A percentile compares a stretch with the other conserved stretches of the same genome.
These are phyloP conservation scores for Stenotaenia linearis DNA, from an alignment of 2,888 invertebrate species.

Conservation along the genomic window DNA sequence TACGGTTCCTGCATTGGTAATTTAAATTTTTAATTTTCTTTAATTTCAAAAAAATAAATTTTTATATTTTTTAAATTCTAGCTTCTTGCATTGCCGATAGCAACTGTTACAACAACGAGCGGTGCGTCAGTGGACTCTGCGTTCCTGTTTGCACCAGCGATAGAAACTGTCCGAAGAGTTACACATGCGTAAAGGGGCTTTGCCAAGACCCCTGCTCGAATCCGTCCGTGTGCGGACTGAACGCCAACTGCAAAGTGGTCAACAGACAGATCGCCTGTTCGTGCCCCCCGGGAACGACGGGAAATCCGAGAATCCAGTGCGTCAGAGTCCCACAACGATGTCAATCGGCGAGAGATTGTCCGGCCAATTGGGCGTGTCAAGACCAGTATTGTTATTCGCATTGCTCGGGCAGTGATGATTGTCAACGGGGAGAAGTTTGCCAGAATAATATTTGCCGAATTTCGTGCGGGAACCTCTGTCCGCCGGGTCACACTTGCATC, in stretches of 20 bases:
- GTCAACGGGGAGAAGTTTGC: conserved; percentile 65
- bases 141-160: conserved; percentile 48
- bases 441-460: conserved; percentile 42
- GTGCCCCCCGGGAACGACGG: conserved; percentile 43
- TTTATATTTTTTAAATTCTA: conserved; percentile 51
- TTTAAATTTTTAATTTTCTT: not conserved
- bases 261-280: conserved; percentile 43
- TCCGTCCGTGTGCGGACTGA: not conserved
- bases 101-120: conserved; percentile 81
- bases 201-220: conserved; percentile 32
- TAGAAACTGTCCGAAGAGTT: conserved; percentile 35
- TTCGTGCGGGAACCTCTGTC: conserved; percentile 66
- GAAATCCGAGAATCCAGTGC: conserved; percentile 41
- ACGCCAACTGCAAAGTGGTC: conserved; percentile 21
- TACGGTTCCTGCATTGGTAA: conserved; percentile 24
- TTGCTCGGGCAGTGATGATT: conserved; percentile 65
- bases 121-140: conserved; percentile 71
- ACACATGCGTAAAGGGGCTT: conserved; percentile 37
- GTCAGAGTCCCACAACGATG: conserved; percentile 35
- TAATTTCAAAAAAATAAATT: conserved; percentile 34
- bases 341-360: not conserved
- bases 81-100: conserved; percentile 72
- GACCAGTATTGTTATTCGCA: conserved; percentile 17
- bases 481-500: conserved; percentile 33
- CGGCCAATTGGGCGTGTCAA: not conserved